These are phyloP conservation scores for Andrena hattorfiana DNA, from an alignment of 2,888 invertebrate species.

Conservation along the genomic window DNA sequence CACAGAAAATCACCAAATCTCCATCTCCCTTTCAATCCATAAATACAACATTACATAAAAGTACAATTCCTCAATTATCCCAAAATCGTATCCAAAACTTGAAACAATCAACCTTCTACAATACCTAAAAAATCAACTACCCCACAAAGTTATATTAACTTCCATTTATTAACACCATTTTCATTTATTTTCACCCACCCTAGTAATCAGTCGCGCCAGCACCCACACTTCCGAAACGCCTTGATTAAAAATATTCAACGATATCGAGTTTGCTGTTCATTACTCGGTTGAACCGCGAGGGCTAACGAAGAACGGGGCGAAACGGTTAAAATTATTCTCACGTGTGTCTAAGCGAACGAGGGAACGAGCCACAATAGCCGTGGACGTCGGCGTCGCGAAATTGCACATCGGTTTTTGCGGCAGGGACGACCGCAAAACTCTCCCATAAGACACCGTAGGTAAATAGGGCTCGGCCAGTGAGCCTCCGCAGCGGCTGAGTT, in stretches of 20 bases:
- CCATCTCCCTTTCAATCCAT: no score
- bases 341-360: conserved; percentile 31
- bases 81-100: no score
- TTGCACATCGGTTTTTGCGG: conserved; percentile 63
- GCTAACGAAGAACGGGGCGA: background rate
- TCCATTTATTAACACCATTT: no score
- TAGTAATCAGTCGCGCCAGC: no score
- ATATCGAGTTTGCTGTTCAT: background rate
- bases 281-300: background rate
- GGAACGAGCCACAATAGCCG: conserved; percentile 28
- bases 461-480: conserved; percentile 37
- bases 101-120: no score
- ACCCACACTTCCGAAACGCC: no score
- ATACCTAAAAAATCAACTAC: no score
- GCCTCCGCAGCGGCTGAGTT: conserved; percentile 56
- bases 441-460: conserved; percentile 64
- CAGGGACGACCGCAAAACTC: conserved; percentile 47
- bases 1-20: no score
- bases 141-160: no score
- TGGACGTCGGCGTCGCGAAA: conserved; percentile 51
- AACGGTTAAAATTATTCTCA: conserved; percentile 40
- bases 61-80: no score
- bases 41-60: no score
- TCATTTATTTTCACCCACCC: no score
- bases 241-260: background rate